A percentile compares a stretch with the other conserved stretches of the same genome.
phyloP scores from a whole-genome alignment of 2,797 vertebrate species.

The Dendrocincla tyrannina region DNA sequence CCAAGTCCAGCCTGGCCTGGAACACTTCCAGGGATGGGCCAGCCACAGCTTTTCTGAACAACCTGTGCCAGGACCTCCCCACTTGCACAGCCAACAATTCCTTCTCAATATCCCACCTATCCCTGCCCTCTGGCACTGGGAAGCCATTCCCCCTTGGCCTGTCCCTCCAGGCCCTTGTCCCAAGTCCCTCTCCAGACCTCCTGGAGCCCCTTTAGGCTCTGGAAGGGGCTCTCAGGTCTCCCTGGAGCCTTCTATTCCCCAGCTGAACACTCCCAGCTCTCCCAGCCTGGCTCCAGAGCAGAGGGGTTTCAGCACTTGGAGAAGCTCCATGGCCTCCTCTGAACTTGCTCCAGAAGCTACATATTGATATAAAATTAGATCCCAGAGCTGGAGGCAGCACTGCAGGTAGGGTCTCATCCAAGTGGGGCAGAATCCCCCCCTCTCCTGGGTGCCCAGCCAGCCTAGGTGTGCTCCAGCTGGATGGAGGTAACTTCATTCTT shows the following conservation, averaged over 20 bases:
- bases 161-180: rapidly evolving
- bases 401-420: background rate
- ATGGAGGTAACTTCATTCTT: background rate
- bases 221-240: rapidly evolving
- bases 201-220: background rate
- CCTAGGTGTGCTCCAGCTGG: background rate
- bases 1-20: rapidly evolving
- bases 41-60: background rate
- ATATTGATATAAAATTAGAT: rapidly evolving
- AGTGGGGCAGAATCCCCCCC: background rate
- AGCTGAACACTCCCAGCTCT: background rate
- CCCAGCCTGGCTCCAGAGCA: background rate
- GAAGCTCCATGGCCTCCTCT: rapidly evolving
- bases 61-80: rapidly evolving
- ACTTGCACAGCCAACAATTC: rapidly evolving
- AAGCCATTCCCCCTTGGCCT: rapidly evolving
- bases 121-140: background rate
- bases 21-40: background rate
- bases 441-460: background rate
- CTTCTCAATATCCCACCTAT: background rate
- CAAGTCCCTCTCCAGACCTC: background rate
- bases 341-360: rapidly evolving
- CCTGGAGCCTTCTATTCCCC: background rate
- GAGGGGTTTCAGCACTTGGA: background rate
- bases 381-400: background rate